Percentiles rank a stretch among this genome's conserved stretches.
These are phyloP conservation scores for Rhorus exstirpatorius DNA, from an alignment of 2,888 invertebrate species.

Conservation along the genomic window DNA sequence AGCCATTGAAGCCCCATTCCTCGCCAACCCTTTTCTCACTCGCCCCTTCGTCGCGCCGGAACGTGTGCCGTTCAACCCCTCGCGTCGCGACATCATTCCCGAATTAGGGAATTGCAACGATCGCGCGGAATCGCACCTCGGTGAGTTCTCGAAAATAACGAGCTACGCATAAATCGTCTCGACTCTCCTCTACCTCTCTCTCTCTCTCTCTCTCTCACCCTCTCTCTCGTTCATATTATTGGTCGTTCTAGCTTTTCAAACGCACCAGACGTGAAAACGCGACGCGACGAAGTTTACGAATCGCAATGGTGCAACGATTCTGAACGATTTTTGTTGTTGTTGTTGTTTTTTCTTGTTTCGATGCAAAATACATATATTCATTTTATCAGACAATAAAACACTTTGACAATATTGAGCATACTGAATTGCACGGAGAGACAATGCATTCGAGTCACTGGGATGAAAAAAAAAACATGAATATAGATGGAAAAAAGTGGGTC, in stretches of 20 bases:
- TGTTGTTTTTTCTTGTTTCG: neutral
- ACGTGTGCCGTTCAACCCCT: slow-evolving; percentile 52
- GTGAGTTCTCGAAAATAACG: slow-evolving; percentile 71
- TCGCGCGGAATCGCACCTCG: slow-evolving; percentile 71
- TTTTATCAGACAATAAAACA: slow-evolving; percentile 12
- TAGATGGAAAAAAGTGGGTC: neutral
- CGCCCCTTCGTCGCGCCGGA: slow-evolving; percentile 2
- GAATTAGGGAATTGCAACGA: slow-evolving; percentile 75
- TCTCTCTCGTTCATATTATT: slow-evolving; percentile 15
- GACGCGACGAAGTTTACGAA: slow-evolving; percentile 39
- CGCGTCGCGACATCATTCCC: slow-evolving; percentile 68
- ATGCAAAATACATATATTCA: neutral
- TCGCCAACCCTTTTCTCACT: slow-evolving; percentile 14
- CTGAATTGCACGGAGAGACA: neutral
- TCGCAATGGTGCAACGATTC: slow-evolving; percentile 18
- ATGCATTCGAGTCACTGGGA: neutral
- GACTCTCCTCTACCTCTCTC: slow-evolving; percentile 47
- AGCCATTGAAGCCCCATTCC: slow-evolving; percentile 31
- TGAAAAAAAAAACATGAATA: neutral
- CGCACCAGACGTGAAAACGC: slow-evolving; percentile 58
- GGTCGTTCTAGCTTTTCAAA: slow-evolving; percentile 35
- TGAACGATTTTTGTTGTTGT: neutral
- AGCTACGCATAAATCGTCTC: slow-evolving; percentile 67
- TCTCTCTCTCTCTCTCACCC: slow-evolving; percentile 23
- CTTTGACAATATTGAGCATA: neutral